phyloP scores from a whole-genome alignment of 2,888 invertebrate species.

The Eubasilissa splendida region DNA sequence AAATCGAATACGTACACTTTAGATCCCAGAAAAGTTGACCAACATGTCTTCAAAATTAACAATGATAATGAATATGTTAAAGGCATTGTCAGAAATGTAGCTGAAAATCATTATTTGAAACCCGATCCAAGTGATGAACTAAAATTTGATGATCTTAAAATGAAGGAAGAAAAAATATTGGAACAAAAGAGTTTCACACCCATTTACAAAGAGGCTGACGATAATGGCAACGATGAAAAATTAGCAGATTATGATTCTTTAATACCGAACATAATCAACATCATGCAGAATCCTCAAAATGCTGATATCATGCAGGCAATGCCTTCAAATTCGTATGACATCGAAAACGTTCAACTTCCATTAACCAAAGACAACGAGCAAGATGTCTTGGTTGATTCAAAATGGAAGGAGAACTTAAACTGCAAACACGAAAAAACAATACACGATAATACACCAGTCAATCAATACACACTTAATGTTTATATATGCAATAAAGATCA shows the following conservation, averaged over 20 bases:
- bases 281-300: too few relatives aligned
- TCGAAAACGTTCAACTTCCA: too few relatives aligned
- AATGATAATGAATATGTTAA: background rate
- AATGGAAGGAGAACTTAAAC: constrained; percentile 8
- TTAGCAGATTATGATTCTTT: background rate
- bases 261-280: background rate
- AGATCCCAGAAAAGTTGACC: background rate
- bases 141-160: background rate
- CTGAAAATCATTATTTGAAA: background rate
- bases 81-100: too few relatives aligned
- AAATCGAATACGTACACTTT: background rate
- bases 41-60: background rate
- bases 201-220: background rate
- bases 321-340: too few relatives aligned
- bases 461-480: constrained; percentile 24
- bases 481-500: constrained; percentile 15
- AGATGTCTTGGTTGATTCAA: background rate
- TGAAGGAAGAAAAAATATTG: background rate
- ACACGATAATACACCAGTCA: background rate
- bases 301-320: too few relatives aligned
- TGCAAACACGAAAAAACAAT: constrained; percentile 30
- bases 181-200: background rate
- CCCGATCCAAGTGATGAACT: background rate
- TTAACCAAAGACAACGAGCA: too few relatives aligned
- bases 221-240: background rate